Percentiles rank a stretch among this genome's conserved stretches.
Conservation (phyloP, 2,888 invertebrate species). For the Callimorpha dominula region DNA sequence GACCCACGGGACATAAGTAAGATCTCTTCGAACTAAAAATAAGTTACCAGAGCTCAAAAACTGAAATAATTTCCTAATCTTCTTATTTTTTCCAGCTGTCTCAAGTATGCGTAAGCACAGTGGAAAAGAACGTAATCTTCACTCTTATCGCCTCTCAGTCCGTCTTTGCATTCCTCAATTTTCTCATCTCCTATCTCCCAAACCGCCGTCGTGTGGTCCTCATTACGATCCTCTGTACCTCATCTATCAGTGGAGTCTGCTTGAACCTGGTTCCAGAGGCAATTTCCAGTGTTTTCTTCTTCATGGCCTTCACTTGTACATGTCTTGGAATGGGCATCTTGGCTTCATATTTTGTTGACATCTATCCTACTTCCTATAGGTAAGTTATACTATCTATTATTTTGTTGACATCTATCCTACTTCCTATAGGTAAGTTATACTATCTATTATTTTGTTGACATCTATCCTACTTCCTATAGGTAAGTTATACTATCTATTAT, state of each 20-base stretch:
- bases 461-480: conserved; percentile 81
- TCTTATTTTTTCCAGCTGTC: conserved; percentile 63
- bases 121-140: conserved; percentile 88
- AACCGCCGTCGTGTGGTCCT: conserved; percentile 84
- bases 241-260: conserved; percentile 83
- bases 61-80: background rate
- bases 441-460: conserved; percentile 71
- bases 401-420: conserved; percentile 81
- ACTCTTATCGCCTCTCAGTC: conserved; percentile 89
- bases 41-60: background rate
- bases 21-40: too few relatives aligned
- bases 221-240: conserved; percentile 79
- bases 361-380: conserved; percentile 81
- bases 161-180: conserved; percentile 87
- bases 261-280: conserved; percentile 77
- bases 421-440: conserved; percentile 70
- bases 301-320: conserved; percentile 77
- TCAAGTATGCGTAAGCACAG: conserved; percentile 78
- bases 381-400: conserved; percentile 56
- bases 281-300: conserved; percentile 75
- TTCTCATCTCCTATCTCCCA: conserved; percentile 84
- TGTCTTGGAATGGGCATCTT: conserved; percentile 80
- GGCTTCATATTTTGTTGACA: conserved; percentile 79
- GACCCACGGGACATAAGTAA: too few relatives aligned
- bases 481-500: conserved; percentile 56